A percentile compares a stretch with the other conserved stretches of the same genome.
Conservation (phyloP, 2,888 invertebrate genomes). For the Cheilosia pagana region DNA sequence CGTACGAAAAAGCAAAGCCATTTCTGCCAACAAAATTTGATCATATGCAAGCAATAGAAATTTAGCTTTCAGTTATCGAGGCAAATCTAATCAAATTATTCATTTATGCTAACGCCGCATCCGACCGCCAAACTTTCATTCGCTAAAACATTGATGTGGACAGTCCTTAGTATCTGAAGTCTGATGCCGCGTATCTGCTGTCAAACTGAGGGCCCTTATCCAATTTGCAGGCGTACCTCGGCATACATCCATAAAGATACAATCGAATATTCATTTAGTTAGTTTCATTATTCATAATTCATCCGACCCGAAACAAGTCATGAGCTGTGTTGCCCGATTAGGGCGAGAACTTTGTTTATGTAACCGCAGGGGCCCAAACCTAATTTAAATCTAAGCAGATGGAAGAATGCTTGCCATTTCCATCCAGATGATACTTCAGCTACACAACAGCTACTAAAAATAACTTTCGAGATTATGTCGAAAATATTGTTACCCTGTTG, state of each 20-base stretch:
- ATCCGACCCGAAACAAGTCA: neutral
- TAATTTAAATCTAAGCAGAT: conserved; percentile 60
- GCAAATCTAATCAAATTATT: neutral
- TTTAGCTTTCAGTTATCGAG: neutral
- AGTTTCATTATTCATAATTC: conserved; percentile 62
- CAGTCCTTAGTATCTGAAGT: conserved; percentile 3
- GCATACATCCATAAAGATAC: conserved; percentile 24
- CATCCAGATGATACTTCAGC: conserved; percentile 17
- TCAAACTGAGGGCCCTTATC: neutral
- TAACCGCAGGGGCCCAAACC: conserved; percentile 61
- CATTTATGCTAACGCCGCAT: conserved; percentile 18
- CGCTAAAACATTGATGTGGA: conserved; percentile 32
- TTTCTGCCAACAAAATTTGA: no score
- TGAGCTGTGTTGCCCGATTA: conserved; percentile 40
- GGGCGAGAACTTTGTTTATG: conserved; percentile 45
- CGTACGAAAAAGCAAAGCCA: no score
- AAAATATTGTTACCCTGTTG: conserved; percentile 27
- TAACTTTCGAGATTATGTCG: conserved; percentile 52
- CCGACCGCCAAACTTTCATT: neutral
- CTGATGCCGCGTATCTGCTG: neutral
- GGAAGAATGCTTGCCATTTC: conserved; percentile 42
- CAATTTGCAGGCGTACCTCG: neutral
- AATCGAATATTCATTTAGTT: conserved; percentile 61
- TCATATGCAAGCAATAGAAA: no score
- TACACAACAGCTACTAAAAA: conserved; percentile 17